Percentiles rank a stretch among this genome's conserved stretches.
Conservation (phyloP, 1,140 invertebrate species). For the Helicorthomorpha holstii region DNA sequence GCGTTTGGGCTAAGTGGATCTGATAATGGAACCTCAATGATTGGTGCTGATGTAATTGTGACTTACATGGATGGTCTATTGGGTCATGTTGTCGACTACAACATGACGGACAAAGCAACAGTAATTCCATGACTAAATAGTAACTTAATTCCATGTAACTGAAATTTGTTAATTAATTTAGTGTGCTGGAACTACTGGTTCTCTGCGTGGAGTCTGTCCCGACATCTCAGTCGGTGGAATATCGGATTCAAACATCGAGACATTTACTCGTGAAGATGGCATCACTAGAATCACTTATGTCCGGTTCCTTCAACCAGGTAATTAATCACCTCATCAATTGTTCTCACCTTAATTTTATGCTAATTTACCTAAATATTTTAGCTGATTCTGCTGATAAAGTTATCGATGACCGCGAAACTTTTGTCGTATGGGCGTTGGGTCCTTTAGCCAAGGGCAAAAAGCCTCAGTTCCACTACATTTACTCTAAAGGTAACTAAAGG, state of each 20-base stretch:
- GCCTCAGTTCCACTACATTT: slow-evolving; percentile 65
- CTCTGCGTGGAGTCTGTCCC: slow-evolving; percentile 67
- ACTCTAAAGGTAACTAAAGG: slow-evolving; percentile 37
- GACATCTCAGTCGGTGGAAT: slow-evolving; percentile 56
- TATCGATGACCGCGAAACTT: slow-evolving; percentile 44
- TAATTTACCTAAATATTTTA: slow-evolving; percentile 21
- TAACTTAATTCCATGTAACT: neutral
- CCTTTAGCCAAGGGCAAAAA: slow-evolving; percentile 55
- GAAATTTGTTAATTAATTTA: slow-evolving; percentile 22
- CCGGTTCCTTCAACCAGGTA: slow-evolving; percentile 48
- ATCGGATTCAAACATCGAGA: slow-evolving; percentile 58
- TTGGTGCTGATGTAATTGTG: slow-evolving; percentile 66
- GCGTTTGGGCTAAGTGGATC: slow-evolving; percentile 71
- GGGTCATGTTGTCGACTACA: slow-evolving; percentile 62
- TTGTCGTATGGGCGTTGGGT: slow-evolving; percentile 71
- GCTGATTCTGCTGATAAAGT: slow-evolving; percentile 61
- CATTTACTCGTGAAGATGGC: slow-evolving; percentile 46
- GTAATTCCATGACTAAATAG: slow-evolving; percentile 28
- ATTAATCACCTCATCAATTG: too few relatives aligned
- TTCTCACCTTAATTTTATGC: neutral
- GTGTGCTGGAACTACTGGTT: slow-evolving; percentile 67
- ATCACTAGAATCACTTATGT: slow-evolving; percentile 62
- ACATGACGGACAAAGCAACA: slow-evolving; percentile 62
- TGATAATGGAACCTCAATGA: slow-evolving; percentile 49
- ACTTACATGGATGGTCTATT: slow-evolving; percentile 51